Evolutionary conservation across 1,140 invertebrate genomes (phyloP), one percentile per base, ranked within the genome.

Genomic region (Mizuhopecten yessoensis): DNA sequence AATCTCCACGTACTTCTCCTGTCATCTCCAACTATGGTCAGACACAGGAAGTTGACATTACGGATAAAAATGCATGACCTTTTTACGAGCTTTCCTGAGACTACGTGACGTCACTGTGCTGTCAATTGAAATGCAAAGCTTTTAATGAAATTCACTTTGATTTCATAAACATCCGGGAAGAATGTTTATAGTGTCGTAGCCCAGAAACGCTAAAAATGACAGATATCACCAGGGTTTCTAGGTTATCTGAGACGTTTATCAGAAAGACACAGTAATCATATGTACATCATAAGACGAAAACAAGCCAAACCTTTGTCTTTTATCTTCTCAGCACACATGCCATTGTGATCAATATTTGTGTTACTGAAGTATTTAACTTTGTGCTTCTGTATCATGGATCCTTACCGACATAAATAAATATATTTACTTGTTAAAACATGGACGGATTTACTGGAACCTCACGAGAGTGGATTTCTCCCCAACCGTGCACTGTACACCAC

Each of bases 111-210:
- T 75, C 23, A 75, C 17, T 75, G 57, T 29, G 5, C 57, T 75
- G 57, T 29, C n/a, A 29, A 75, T n/a, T 75, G 3, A 75, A 75
- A 75, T 75, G 3, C 23, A n/a, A 75, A 17, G 57, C 57, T 75
- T 75, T 75, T 75, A 75, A n/a, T 75, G 23, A 75, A 75, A 75
- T 75, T 75, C 29, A n/a, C 57, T 75, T n/a, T 75, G n/a, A 75
- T 75, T 75, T 75, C 11, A 75, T 13, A 75, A 75, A 75, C 57
- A 75, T 75, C 57, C 57, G 57, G n/a, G 1, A 29, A 75, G 23
- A 29, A 29, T 75, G 57, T n/a, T 75, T 23, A 75, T 75, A 29
- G 57, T 75, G 57, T 75, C 11, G 5, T 75, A 5, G 5, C 3
- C 57, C 57, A 75, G 29, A 75, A 75, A 75, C 23, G 57, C n/a